Conservation (phyloP, 2,113 vertebrate species). For the Eptatretus burgeri region DNA sequence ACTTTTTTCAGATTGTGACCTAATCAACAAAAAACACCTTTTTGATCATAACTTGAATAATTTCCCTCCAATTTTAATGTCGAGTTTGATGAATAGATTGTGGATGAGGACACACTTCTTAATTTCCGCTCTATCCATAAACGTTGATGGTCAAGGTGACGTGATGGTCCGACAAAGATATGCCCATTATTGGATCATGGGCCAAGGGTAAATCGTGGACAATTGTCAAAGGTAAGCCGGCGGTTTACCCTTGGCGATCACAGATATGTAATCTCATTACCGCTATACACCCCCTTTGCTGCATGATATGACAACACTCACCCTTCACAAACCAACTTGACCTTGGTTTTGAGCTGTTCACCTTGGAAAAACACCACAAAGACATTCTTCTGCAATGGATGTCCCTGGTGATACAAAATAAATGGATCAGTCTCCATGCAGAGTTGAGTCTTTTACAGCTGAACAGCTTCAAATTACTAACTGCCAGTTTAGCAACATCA, state of each 20-base stretch:
- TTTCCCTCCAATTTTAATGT: no score
- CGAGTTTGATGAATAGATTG: no score
- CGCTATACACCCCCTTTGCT: background rate
- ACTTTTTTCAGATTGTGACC: no score
- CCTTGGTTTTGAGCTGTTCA: constrained; percentile 14
- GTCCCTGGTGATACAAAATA: constrained; percentile 11
- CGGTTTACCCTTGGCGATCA: background rate
- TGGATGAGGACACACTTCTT: no score
- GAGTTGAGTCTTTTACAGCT: no score
- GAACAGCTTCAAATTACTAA: no score
- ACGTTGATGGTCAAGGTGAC: no score
- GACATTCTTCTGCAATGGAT: constrained; percentile 13
- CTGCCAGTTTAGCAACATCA: background rate
- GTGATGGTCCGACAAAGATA: no score
- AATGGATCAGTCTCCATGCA: background rate
- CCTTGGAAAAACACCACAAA: constrained; percentile 17
- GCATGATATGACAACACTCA: constrained; percentile 9
- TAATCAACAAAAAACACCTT: no score
- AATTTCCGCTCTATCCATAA: no score
- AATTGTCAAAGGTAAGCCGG: background rate
- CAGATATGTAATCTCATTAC: background rate
- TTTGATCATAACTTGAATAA: no score
- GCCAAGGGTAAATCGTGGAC: background rate
- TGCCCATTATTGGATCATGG: background rate
- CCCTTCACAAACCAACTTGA: constrained; percentile 15